Evolutionary conservation across 1,140 invertebrate species (phyloP).

Genomic region (Amyelois transitella): DNA sequence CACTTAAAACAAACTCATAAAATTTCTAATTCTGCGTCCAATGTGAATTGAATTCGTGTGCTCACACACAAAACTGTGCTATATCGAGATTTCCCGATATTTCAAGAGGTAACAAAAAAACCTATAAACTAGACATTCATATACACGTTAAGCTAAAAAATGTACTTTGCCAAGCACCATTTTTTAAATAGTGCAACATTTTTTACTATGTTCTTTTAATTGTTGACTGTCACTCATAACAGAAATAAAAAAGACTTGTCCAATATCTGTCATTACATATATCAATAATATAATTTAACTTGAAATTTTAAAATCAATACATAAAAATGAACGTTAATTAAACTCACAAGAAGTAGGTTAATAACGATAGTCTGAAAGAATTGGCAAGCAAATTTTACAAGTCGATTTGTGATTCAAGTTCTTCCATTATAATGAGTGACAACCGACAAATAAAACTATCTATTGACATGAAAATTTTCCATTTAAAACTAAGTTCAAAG

Average conservation of each 20-base stretch:
- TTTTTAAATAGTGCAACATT: conserved; percentile 17
- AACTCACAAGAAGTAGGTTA: too few relatives aligned
- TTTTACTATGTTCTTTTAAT: neutral
- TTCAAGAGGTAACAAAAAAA: conserved; percentile 31
- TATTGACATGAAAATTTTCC: too few relatives aligned
- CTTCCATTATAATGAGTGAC: too few relatives aligned
- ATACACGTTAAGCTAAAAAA: conserved; percentile 23
- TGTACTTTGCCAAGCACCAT: conserved; percentile 35
- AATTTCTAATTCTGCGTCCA: neutral
- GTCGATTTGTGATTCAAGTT: too few relatives aligned
- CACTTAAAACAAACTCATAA: neutral
- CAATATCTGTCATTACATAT: too few relatives aligned
- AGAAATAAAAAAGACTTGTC: neutral
- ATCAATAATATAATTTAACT: too few relatives aligned
- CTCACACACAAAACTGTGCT: neutral
- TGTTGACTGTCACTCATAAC: neutral
- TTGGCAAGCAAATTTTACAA: too few relatives aligned
- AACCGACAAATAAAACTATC: too few relatives aligned
- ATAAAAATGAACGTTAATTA: too few relatives aligned
- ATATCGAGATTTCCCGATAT: conserved; percentile 11
- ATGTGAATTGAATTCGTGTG: neutral
- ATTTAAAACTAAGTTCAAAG: too few relatives aligned
- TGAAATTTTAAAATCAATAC: too few relatives aligned
- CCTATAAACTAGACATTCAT: conserved; percentile 18
- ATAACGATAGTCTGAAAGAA: too few relatives aligned